Percentiles rank a stretch among this genome's conserved stretches.
Evolutionary conservation across 53 echinoderm and acorn worm genomes (phyloP).

Genomic region (Echinometra lucunter): DNA sequence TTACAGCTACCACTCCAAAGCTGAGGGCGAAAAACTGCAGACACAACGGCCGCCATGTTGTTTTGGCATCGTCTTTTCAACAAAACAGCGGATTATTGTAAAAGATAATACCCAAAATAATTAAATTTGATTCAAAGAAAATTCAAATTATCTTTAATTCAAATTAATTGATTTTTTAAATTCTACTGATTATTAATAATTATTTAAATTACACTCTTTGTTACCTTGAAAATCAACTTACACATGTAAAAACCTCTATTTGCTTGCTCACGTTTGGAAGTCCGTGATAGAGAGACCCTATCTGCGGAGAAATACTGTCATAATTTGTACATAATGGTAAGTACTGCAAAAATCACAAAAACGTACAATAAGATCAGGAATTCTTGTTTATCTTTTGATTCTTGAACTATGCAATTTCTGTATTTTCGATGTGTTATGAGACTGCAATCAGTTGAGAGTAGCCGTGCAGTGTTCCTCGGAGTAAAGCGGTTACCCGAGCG

Average conservation of each 20-base stretch:
- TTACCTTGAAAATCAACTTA: not conserved
- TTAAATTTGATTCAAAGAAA: too few species aligned
- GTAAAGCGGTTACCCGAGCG: not conserved
- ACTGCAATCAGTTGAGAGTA: not conserved
- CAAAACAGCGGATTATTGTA: not conserved
- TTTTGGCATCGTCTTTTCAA: not conserved
- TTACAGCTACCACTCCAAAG: not conserved
- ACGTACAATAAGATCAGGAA: not conserved
- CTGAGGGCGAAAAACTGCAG: not conserved
- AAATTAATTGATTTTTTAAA: too few species aligned
- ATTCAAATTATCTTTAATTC: too few species aligned
- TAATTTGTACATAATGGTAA: not conserved
- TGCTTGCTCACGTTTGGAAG: constrained; percentile 15
- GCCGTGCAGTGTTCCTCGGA: not conserved
- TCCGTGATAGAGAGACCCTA: not conserved
- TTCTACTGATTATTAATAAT: not conserved
- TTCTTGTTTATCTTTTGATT: not conserved
- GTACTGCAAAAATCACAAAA: not conserved
- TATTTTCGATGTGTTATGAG: not conserved
- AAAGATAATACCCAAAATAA: not conserved
- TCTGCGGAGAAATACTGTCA: not conserved
- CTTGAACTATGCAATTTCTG: not conserved
- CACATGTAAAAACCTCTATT: not conserved
- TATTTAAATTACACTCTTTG: not conserved
- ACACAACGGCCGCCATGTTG: constrained; percentile 45